A percentile compares a stretch with the other conserved stretches of the same genome.
phyloP scores from a whole-genome alignment of 2,888 invertebrate species.

The Tetheella fluctuosa region DNA sequence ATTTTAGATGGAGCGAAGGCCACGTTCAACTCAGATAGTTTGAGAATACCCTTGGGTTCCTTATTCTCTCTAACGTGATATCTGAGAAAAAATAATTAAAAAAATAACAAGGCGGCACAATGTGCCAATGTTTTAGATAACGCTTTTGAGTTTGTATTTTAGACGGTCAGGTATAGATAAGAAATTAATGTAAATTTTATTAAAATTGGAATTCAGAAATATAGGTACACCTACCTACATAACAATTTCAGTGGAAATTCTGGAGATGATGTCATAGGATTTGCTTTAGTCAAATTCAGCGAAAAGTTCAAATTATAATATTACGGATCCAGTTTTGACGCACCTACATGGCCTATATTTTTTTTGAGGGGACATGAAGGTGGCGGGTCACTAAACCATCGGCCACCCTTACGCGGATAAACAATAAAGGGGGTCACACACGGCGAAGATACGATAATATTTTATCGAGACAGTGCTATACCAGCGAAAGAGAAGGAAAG shows the following conservation, averaged over 20 bases:
- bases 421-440: no score
- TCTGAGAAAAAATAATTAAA: slow-evolving; percentile 46
- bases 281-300: background rate
- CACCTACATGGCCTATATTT: background rate
- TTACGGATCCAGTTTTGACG: background rate
- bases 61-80: slow-evolving; percentile 89
- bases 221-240: background rate
- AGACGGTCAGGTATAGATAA: background rate
- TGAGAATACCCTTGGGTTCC: slow-evolving; percentile 92
- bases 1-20: slow-evolving; percentile 93
- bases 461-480: no score
- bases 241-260: background rate
- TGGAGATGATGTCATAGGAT: background rate
- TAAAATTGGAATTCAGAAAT: background rate
- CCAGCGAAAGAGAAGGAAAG: no score
- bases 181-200: background rate
- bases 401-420: no score
- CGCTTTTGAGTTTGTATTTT: slow-evolving; percentile 3
- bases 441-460: no score
- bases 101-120: slow-evolving; percentile 3
- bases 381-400: no score
- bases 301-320: background rate
- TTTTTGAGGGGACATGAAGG: no score
- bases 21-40: slow-evolving; percentile 92
- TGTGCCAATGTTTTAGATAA: slow-evolving; percentile 11